Evolutionary conservation across 2,888 invertebrate species (phyloP).

Genomic region (Aelia acuminata): DNA sequence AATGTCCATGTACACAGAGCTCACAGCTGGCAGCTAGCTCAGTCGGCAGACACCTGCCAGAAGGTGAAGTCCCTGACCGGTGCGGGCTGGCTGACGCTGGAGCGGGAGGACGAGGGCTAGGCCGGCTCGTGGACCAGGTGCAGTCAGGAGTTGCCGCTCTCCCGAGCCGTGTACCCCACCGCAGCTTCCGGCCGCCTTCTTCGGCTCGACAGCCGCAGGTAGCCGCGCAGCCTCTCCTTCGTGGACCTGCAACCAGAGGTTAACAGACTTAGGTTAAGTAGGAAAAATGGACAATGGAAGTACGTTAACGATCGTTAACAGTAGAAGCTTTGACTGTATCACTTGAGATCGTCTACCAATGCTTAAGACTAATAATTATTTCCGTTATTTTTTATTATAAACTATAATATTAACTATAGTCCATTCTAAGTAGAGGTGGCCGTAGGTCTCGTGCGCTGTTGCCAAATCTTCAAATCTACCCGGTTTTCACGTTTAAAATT

Average conservation of each 20-base stretch:
- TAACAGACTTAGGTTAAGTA: too few relatives aligned
- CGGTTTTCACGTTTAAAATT: too few relatives aligned
- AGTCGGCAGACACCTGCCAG: constrained; percentile 46
- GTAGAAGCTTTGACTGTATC: too few relatives aligned
- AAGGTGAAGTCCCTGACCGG: not conserved
- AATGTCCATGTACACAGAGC: not conserved
- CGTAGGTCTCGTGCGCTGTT: too few relatives aligned
- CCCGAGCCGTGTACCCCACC: constrained; percentile 56
- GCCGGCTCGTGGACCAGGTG: constrained; percentile 63
- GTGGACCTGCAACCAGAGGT: constrained; percentile 73
- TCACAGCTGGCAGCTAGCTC: not conserved
- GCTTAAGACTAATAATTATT: too few relatives aligned
- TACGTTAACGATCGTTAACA: too few relatives aligned
- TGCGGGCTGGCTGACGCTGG: constrained; percentile 27
- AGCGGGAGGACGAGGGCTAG: constrained; percentile 57
- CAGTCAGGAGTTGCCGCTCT: constrained; percentile 63
- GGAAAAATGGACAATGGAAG: too few relatives aligned
- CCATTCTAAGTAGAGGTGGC: too few relatives aligned
- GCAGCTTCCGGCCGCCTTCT: constrained; percentile 65
- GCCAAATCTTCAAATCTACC: too few relatives aligned
- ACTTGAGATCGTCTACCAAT: too few relatives aligned
- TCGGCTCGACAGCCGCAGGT: constrained; percentile 73
- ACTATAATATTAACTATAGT: too few relatives aligned
- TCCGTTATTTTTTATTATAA: too few relatives aligned
- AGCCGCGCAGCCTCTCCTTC: constrained; percentile 74